Evolutionary conservation across 2,113 vertebrate species (phyloP).

Genomic region (Probosciger aterrimus): DNA sequence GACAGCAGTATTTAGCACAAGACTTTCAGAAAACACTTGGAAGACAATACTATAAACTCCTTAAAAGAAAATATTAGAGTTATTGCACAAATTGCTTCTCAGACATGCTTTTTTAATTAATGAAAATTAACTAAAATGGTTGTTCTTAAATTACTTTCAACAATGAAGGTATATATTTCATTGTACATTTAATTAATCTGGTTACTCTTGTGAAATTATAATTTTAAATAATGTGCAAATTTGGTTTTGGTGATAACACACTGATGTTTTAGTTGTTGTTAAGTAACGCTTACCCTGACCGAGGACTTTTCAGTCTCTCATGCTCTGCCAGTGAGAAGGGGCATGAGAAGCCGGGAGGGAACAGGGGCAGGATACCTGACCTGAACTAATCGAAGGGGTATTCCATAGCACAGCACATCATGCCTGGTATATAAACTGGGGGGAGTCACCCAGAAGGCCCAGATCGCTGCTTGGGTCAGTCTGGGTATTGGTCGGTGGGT

Average conservation of each 20-base stretch:
- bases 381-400: not conserved
- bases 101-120: not conserved
- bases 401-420: not conserved
- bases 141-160: not conserved
- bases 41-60: not conserved
- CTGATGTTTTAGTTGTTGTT: not conserved
- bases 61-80: not conserved
- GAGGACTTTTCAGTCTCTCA: not conserved
- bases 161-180: not conserved
- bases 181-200: not conserved
- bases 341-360: not conserved
- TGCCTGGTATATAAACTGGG: not conserved
- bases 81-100: not conserved
- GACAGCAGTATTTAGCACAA: not conserved
- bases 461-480: too few relatives aligned
- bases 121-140: not conserved
- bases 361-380: not conserved
- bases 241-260: not conserved
- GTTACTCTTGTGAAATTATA: not conserved
- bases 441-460: too few relatives aligned
- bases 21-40: not conserved
- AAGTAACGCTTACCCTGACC: not conserved
- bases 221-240: not conserved
- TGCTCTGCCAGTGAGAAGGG: not conserved
- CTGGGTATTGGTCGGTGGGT: too few relatives aligned